Base-by-base conservation (phyloP, 1,140 invertebrate genomes). In the Hycleus phaleratus region DNA sequence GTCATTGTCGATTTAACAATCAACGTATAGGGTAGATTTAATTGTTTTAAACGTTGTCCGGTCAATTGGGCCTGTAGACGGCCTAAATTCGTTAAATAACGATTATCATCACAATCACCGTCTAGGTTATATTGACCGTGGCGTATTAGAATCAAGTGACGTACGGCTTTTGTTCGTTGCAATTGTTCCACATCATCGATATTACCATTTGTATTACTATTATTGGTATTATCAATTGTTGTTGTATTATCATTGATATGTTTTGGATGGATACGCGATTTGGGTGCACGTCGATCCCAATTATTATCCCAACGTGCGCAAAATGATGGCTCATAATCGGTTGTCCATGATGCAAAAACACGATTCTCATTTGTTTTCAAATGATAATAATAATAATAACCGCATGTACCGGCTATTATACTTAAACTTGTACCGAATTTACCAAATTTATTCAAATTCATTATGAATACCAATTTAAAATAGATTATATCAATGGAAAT, bases 1-100 rank as follows among this genome's bases (percentile, higher is more conserved):
- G 85, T 85, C 95, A 99, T 95, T 1, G 93, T 97, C 0, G 96
- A 99, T 48, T 84, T 81, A 0, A 95, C 77, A 40, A 97, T 77
- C 18, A 78, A 72, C 26, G 87, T 85, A 75, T 88, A 97, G 44
- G 89, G 87, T 49, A 91, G 79, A 63, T 81, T 79, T 38, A 98
- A 73, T 49, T 85, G 81, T 51, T 83, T 82, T 11, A 93, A 75
- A 26, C 91, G 78, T 65, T 83, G 74, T 0, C 93, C 95, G 9
- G 93, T 94, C 12, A 83, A 70, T 46, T 86, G 79, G 1, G 94
- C 93, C 78, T 98, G 95, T 52, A 84, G 76, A 68, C 81, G 81
- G 40, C 93, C 91, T 90, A 95, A 76, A 46, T 84, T 77, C 5
- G 94, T 97, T 1, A 98, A 78, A 46, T 75, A 76, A 69, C 87